These are phyloP conservation scores for Polypterus senegalus DNA, from an alignment of 2,113 vertebrate species.

Conservation along the genomic window DNA sequence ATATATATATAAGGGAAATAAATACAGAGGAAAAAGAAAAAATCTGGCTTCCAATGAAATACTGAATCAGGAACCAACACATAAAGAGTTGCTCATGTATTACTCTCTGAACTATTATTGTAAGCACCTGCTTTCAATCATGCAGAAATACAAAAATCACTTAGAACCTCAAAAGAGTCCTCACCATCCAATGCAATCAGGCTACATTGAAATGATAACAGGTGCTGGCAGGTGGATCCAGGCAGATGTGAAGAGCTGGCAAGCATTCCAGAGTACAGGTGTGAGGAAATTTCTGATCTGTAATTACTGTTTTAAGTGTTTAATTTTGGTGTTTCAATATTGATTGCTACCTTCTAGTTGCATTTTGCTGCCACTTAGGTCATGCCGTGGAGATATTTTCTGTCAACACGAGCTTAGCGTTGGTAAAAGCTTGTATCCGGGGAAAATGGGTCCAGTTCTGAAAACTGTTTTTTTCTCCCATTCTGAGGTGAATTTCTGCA, in stretches of 20 bases:
- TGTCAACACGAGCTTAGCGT: too few species aligned
- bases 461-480: too few species aligned
- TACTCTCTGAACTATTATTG: slow-evolving; percentile 74
- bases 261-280: slow-evolving; percentile 87
- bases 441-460: too few species aligned
- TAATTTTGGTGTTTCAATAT: slow-evolving; percentile 93
- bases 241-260: slow-evolving; percentile 86
- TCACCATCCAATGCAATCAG: slow-evolving; percentile 94
- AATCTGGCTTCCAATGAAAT: slow-evolving; percentile 44
- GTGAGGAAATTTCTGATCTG: slow-evolving; percentile 79
- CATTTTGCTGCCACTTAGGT: slow-evolving; percentile 34
- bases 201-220: slow-evolving; percentile 93
- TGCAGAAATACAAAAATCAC: slow-evolving; percentile 81
- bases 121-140: slow-evolving; percentile 97
- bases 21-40: slow-evolving; percentile 21
- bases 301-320: slow-evolving; percentile 97
- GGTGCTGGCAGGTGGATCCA: slow-evolving; percentile 97
- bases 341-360: slow-evolving; percentile 75
- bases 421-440: too few species aligned
- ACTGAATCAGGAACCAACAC: slow-evolving; percentile 43
- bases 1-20: background rate
- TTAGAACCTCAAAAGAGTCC: slow-evolving; percentile 95
- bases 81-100: slow-evolving; percentile 93
- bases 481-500: too few species aligned
- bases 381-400: background rate